Evolutionary conservation across 2,888 invertebrate genomes (phyloP).

Genomic region (Rutpela maculata): DNA sequence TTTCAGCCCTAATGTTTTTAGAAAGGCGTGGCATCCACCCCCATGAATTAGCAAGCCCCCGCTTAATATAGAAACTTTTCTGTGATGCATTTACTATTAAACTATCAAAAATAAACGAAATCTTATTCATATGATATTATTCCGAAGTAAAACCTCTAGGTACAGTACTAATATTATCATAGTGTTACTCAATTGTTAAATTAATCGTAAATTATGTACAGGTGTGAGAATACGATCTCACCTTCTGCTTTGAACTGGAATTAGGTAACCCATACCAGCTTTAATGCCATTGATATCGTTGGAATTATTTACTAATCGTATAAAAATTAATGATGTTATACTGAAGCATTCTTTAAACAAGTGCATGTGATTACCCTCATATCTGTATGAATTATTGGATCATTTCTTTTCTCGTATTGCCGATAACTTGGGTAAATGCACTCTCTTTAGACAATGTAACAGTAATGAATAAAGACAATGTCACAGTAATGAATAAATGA

Average conservation of each 20-base stretch:
- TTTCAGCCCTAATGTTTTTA: too few species aligned
- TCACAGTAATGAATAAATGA: constrained; percentile 4
- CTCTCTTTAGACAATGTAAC: not conserved
- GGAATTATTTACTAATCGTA: not conserved
- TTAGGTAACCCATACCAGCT: not conserved
- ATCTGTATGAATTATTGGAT: not conserved
- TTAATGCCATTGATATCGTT: not conserved
- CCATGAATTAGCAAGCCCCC: too few species aligned
- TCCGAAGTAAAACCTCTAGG: too few species aligned
- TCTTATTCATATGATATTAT: too few species aligned
- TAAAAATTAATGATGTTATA: not conserved
- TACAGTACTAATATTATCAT: too few species aligned
- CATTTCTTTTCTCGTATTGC: not conserved
- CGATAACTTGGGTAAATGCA: not conserved
- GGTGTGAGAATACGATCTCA: too few species aligned
- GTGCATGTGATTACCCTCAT: not conserved
- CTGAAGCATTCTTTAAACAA: not conserved
- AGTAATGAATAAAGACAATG: not conserved
- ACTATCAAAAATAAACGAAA: too few species aligned
- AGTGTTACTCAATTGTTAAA: too few species aligned
- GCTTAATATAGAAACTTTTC: too few species aligned
- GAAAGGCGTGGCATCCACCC: too few species aligned
- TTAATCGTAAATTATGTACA: too few species aligned
- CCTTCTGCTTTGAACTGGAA: not conserved
- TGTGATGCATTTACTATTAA: too few species aligned